Evolutionary conservation across 2,797 vertebrate species (phyloP).

Genomic region (Carcharodon carcharias): DNA sequence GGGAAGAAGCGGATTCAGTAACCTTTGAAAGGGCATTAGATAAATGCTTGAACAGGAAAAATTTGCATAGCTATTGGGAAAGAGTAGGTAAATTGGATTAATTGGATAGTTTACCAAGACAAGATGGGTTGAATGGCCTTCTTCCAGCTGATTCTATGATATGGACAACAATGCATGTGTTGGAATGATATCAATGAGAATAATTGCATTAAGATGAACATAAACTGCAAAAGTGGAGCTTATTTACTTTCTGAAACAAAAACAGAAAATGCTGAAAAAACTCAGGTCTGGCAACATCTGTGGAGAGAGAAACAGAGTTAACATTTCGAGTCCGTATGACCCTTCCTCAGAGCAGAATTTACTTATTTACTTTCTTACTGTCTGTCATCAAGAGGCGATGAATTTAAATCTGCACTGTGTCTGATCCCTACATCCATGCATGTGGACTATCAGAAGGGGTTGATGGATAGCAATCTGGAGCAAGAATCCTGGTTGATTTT

Average conservation of each 20-base stretch:
- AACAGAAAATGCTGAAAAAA: no score
- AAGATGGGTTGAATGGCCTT: not conserved
- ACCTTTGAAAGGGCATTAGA: not conserved
- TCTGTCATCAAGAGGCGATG: not conserved
- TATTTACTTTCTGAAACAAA: not conserved
- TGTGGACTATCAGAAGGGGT: not conserved
- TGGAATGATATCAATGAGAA: not conserved
- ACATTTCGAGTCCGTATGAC: no score
- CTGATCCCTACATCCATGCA: not conserved
- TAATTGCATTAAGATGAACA: not conserved
- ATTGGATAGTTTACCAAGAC: not conserved
- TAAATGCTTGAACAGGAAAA: not conserved
- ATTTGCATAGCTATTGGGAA: no score
- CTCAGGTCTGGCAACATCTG: no score
- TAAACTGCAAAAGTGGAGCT: not conserved
- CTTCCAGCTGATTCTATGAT: not conserved
- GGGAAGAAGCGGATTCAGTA: not conserved
- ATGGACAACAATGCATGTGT: not conserved
- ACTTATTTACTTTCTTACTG: not conserved
- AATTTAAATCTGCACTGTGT: not conserved
- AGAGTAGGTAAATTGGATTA: not conserved
- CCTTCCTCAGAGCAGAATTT: no score
- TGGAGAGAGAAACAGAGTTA: no score
- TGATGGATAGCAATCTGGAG: not conserved
- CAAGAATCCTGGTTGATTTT: not conserved